phyloP scores from a whole-genome alignment of 2,797 vertebrate species.

The Strix occidentalis region DNA sequence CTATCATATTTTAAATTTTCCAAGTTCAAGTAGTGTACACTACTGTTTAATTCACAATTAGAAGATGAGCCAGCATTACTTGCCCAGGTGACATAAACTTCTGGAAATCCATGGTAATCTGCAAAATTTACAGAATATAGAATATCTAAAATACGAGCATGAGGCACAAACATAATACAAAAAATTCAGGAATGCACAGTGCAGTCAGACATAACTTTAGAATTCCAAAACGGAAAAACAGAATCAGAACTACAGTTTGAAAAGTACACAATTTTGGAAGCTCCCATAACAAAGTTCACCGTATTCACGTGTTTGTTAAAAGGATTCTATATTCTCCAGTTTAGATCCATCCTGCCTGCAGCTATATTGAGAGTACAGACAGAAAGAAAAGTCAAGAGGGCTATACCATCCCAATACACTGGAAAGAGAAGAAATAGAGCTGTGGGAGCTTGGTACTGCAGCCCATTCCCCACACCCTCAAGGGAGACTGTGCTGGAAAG shows the following conservation, averaged over 20 bases:
- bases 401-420: neutral
- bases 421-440: neutral
- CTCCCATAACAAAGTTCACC: neutral
- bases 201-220: neutral
- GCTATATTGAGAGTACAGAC: neutral
- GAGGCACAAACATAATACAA: neutral
- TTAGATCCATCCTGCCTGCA: neutral
- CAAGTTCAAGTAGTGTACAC: neutral
- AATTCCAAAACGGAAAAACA: neutral
- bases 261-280: neutral
- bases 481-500: neutral
- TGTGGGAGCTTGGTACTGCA: rapidly evolving
- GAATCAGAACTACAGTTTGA: neutral
- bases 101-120: neutral
- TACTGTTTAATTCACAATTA: neutral
- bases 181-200: neutral
- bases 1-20: neutral
- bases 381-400: neutral
- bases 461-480: rapidly evolving
- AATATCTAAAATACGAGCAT: neutral
- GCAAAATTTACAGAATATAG: neutral
- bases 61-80: neutral
- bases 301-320: neutral
- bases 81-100: neutral
- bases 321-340: neutral